These are phyloP conservation scores for Biston stratarius DNA, from an alignment of 2,888 invertebrate genomes.

Conservation along the genomic window DNA sequence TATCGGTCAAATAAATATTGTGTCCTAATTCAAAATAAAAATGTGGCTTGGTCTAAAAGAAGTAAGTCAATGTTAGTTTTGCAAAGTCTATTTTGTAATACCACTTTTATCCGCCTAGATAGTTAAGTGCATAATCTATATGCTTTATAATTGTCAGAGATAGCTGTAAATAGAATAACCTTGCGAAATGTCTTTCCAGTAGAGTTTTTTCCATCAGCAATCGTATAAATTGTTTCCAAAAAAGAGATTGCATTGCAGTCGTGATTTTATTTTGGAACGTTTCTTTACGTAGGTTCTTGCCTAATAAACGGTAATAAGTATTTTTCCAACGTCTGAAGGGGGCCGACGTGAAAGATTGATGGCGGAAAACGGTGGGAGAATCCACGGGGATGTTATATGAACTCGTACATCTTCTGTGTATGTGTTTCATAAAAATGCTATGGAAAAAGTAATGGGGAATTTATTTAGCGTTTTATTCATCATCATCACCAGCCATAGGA, in stretches of 20 bases:
- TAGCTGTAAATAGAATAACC: neutral
- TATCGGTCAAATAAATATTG: too few relatives aligned
- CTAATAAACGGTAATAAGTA: conserved; percentile 57
- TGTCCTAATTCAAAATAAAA: too few relatives aligned
- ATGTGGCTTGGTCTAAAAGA: too few relatives aligned
- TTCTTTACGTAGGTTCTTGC: conserved; percentile 13
- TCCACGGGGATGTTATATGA: conserved; percentile 41
- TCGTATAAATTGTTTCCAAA: conserved; percentile 4
- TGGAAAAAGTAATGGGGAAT: conserved; percentile 34
- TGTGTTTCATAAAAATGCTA: conserved; percentile 44
- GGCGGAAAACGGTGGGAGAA: conserved; percentile 44
- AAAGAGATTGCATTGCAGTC: conserved; percentile 19
- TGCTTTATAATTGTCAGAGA: too few relatives aligned
- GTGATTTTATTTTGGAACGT: conserved; percentile 1
- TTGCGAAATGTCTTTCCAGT: conserved; percentile 10
- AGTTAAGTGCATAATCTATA: too few relatives aligned
- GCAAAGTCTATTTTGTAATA: too few relatives aligned
- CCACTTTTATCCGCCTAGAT: too few relatives aligned
- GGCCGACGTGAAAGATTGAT: conserved; percentile 58
- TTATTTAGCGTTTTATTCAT: conserved; percentile 38
- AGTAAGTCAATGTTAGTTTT: too few relatives aligned
- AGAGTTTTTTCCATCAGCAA: conserved; percentile 1
- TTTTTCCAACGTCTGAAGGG: conserved; percentile 50
- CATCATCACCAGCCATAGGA: too few relatives aligned
- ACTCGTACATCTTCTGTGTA: conserved; percentile 35